A percentile compares a stretch with the other conserved stretches of the same genome.
Evolutionary conservation across 2,797 vertebrate species (phyloP).

Genomic region (Hydrolagus colliei): DNA sequence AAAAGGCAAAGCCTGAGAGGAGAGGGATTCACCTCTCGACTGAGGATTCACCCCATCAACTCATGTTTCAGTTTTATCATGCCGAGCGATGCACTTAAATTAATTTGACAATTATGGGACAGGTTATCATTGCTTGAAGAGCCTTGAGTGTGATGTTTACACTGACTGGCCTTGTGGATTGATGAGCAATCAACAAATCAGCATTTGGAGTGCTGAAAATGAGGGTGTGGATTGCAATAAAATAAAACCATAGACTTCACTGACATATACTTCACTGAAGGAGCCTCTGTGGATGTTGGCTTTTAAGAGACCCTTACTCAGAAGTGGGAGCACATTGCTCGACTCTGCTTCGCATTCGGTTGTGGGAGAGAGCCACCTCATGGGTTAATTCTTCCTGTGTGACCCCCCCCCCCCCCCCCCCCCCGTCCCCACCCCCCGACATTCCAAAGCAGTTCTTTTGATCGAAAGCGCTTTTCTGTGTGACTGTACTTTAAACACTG

Average conservation of each 20-base stretch:
- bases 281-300: background rate
- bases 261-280: background rate
- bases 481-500: slow-evolving; percentile 23
- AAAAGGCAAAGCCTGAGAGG: no score
- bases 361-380: background rate
- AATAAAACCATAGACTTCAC: background rate
- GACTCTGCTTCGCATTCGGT: no score
- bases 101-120: background rate
- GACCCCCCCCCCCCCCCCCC: background rate
- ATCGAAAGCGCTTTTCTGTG: slow-evolving; percentile 7
- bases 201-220: background rate
- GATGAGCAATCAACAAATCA: slow-evolving; percentile 9
- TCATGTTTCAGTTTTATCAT: no score
- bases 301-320: no score
- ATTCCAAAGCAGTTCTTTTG: background rate
- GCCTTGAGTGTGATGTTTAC: slow-evolving; percentile 3
- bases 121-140: background rate
- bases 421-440: background rate
- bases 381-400: background rate
- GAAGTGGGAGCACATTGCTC: background rate
- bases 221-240: background rate
- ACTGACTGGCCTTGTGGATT: background rate
- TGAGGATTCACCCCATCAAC: no score
- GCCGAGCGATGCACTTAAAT: background rate
- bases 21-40: no score